Percentiles rank a stretch among this genome's conserved stretches.
Conservation (phyloP, 2,113 vertebrate genomes). For the Puffinus mauretanicus region DNA sequence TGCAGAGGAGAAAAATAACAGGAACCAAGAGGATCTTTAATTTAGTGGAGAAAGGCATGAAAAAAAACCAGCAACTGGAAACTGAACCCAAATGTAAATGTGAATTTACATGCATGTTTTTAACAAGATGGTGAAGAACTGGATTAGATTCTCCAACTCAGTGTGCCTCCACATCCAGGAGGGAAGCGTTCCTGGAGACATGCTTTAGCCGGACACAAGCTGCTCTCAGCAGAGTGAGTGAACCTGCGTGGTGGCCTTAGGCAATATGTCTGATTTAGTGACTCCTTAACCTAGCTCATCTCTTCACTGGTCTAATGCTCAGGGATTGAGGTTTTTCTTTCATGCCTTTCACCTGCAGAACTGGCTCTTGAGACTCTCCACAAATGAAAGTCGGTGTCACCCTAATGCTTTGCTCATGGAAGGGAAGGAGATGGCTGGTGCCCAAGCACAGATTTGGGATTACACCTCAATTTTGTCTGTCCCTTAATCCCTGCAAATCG, state of each 20-base stretch:
- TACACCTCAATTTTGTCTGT: neutral
- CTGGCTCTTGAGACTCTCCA: neutral
- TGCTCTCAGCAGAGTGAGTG: neutral
- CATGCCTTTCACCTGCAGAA: neutral
- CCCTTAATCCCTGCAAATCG: neutral
- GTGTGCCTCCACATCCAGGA: neutral
- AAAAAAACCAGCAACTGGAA: neutral
- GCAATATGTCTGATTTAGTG: neutral
- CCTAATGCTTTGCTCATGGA: neutral
- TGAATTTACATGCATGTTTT: neutral
- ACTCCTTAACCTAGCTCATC: neutral
- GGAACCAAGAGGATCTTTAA: neutral
- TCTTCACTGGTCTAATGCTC: neutral
- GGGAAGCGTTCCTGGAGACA: rapidly evolving
- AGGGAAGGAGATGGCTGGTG: neutral
- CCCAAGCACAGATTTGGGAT: neutral
- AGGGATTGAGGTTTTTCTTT: neutral
- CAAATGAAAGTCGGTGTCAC: neutral
- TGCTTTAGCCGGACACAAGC: neutral
- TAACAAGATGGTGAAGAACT: neutral
- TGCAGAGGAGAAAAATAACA: neutral
- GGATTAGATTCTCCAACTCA: neutral
- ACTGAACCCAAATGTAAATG: neutral
- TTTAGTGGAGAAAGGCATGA: neutral
- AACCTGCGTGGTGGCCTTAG: neutral